These are phyloP conservation scores for Drosophila borborema DNA, from an alignment of 2,888 invertebrate genomes.

Conservation along the genomic window DNA sequence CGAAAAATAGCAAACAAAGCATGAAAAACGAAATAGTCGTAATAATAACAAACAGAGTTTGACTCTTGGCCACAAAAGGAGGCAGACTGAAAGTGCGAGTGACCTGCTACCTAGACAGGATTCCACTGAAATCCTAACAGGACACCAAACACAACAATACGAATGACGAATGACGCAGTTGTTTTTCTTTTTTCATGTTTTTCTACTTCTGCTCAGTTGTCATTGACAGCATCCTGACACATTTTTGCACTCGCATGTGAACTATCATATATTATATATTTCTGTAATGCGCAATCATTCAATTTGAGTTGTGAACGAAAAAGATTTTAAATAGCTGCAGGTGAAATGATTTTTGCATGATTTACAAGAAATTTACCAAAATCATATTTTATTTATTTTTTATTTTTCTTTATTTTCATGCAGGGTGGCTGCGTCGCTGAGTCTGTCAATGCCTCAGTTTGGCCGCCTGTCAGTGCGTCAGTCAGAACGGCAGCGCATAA, in stretches of 20 bases:
- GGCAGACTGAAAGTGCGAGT: not conserved
- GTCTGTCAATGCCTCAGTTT: slow-evolving; percentile 41
- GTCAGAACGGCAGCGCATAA: slow-evolving; percentile 40
- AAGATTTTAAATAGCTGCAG: slow-evolving; percentile 16
- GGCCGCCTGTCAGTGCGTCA: slow-evolving; percentile 38
- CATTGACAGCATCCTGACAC: slow-evolving; percentile 64
- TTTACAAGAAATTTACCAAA: slow-evolving; percentile 36
- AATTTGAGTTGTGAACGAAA: slow-evolving; percentile 7
- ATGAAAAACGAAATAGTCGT: slow-evolving; percentile 30
- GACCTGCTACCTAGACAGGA: slow-evolving; percentile 35
- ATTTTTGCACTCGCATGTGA: slow-evolving; percentile 55
- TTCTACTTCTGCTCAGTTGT: slow-evolving; percentile 47
- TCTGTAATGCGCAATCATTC: slow-evolving; percentile 66
- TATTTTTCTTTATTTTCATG: slow-evolving; percentile 28
- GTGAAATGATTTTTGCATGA: slow-evolving; percentile 54
- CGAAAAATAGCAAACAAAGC: slow-evolving; percentile 54
- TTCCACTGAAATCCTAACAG: slow-evolving; percentile 58
- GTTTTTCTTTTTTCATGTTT: slow-evolving; percentile 4
- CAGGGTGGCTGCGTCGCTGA: slow-evolving; percentile 21
- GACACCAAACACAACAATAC: slow-evolving; percentile 52
- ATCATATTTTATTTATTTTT: slow-evolving; percentile 8
- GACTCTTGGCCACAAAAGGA: slow-evolving; percentile 51
- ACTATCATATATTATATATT: slow-evolving; percentile 69
- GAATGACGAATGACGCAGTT: slow-evolving; percentile 75
- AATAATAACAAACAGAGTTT: slow-evolving; percentile 71